These are phyloP conservation scores for Acrocera orbiculus DNA, from an alignment of 2,888 invertebrate genomes.

Conservation along the genomic window DNA sequence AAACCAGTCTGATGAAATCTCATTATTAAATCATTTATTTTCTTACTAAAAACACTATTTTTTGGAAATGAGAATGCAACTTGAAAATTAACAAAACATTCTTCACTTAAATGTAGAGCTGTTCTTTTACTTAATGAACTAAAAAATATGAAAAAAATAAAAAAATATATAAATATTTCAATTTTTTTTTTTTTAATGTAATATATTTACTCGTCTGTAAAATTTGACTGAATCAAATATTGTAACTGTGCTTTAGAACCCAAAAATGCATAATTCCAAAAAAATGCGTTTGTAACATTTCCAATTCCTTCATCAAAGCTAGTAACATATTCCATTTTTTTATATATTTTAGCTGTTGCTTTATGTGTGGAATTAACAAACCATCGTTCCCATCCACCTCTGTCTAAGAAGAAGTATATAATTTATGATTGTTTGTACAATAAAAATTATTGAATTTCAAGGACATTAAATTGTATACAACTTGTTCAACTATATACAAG, in stretches of 20 bases:
- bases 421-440: background rate
- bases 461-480: too few relatives aligned
- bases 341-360: constrained; percentile 40
- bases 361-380: constrained; percentile 52
- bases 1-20: constrained; percentile 50
- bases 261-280: constrained; percentile 62
- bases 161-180: background rate
- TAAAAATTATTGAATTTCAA: too few relatives aligned
- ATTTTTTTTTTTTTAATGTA: background rate
- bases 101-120: constrained; percentile 49
- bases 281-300: constrained; percentile 56
- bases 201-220: constrained; percentile 37
- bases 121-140: constrained; percentile 38
- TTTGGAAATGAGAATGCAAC: constrained; percentile 46
- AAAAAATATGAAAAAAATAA: constrained; percentile 10
- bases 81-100: constrained; percentile 57
- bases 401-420: constrained; percentile 33
- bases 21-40: constrained; percentile 42
- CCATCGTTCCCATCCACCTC: constrained; percentile 59
- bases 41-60: constrained; percentile 43
- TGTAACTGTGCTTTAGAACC: constrained; percentile 54
- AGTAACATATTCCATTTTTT: constrained; percentile 48
- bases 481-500: too few relatives aligned
- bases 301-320: constrained; percentile 48
- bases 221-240: constrained; percentile 55